These are phyloP conservation scores for Petrocephalus microphthalmus DNA, from an alignment of 2,113 vertebrate genomes.

Conservation along the genomic window DNA sequence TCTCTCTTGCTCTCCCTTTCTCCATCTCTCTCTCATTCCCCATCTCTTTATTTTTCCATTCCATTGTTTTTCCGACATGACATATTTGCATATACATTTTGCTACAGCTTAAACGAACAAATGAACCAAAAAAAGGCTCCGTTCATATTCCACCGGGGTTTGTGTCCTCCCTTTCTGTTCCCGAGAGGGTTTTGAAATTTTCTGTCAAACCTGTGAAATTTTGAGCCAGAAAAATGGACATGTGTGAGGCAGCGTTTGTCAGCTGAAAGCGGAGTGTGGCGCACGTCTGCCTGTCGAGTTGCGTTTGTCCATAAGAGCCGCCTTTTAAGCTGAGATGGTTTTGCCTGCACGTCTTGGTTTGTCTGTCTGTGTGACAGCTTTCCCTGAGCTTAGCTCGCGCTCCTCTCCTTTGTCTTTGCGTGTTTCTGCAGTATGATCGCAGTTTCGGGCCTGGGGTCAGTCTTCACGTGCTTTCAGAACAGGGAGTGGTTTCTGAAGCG, in stretches of 20 bases:
- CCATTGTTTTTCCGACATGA: not conserved
- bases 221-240: not conserved
- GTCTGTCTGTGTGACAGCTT: not conserved
- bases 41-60: not conserved
- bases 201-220: not conserved
- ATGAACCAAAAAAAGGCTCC: not conserved
- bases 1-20: not conserved
- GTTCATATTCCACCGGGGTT: not conserved
- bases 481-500: not conserved
- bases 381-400: not conserved
- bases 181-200: not conserved
- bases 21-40: not conserved
- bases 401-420: not conserved
- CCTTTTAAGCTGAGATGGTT: not conserved
- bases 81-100: slow-evolving; percentile 13
- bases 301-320: not conserved
- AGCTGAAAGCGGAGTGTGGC: not conserved
- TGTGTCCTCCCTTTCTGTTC: not conserved
- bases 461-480: not conserved
- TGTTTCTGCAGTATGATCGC: not conserved
- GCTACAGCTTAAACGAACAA: slow-evolving; percentile 6
- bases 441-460: not conserved
- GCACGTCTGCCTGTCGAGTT: not conserved
- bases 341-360: not conserved
- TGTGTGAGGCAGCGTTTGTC: not conserved